Conservation (phyloP, 2,888 invertebrate species). For the Parnassius apollo region DNA sequence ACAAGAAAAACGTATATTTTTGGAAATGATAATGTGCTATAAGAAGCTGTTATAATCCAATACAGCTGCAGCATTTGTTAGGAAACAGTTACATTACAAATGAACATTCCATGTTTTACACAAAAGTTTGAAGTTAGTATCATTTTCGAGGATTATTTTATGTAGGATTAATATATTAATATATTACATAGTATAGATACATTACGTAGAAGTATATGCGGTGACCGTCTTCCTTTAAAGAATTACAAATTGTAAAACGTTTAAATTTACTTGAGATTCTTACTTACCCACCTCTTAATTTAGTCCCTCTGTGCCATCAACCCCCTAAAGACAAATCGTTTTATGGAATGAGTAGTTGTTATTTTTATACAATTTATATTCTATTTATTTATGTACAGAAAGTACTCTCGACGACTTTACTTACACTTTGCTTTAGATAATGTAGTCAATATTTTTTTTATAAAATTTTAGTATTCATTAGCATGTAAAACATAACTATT, state of each 20-base stretch:
- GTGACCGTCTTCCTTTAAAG: slow-evolving; percentile 21
- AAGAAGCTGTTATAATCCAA: no score
- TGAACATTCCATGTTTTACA: slow-evolving; percentile 21
- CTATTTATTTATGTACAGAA: not conserved
- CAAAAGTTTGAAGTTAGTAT: not conserved
- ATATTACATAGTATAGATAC: not conserved
- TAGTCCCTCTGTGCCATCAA: slow-evolving; percentile 64
- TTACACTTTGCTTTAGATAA: slow-evolving; percentile 1
- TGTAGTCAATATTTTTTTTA: slow-evolving; percentile 11
- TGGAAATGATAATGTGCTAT: not conserved
- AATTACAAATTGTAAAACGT: slow-evolving; percentile 2
- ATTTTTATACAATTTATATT: not conserved
- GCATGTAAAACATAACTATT: not conserved
- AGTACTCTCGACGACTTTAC: not conserved
- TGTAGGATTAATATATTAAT: no score
- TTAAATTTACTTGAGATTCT: slow-evolving; percentile 4
- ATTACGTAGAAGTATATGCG: slow-evolving; percentile 8
- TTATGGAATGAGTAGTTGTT: not conserved
- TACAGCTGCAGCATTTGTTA: slow-evolving; percentile 12
- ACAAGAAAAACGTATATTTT: not conserved
- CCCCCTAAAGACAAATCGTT: not conserved
- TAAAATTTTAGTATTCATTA: slow-evolving; percentile 21
- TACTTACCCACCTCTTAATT: slow-evolving; percentile 57
- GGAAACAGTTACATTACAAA: slow-evolving; percentile 9
- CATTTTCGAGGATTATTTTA: no score